These are phyloP conservation scores for Brachionichthys hirsutus DNA, from an alignment of 2,113 vertebrate genomes.

Conservation along the genomic window DNA sequence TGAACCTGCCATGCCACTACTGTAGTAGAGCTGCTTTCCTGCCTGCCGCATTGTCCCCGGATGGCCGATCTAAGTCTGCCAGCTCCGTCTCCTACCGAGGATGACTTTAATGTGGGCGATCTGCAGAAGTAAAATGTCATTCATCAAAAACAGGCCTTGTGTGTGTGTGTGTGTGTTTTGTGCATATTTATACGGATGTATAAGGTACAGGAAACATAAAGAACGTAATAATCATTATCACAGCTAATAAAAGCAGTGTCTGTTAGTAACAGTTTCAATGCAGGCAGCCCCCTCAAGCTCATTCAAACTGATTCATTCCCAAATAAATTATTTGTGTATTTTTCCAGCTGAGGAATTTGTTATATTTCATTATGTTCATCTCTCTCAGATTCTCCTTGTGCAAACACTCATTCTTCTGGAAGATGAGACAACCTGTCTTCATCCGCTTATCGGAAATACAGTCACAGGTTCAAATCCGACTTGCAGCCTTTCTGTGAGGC, in stretches of 20 bases:
- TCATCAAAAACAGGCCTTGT: conserved; percentile 34
- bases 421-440: no score
- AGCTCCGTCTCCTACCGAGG: conserved; percentile 53
- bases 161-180: conserved; percentile 9
- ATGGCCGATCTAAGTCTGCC: conserved; percentile 54
- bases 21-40: conserved; percentile 65
- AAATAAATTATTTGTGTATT: no score
- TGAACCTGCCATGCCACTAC: conserved; percentile 73
- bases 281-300: not conserved
- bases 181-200: conserved; percentile 13
- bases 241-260: conserved; percentile 3
- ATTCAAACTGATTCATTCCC: conserved; percentile 5
- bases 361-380: no score
- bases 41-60: conserved; percentile 74
- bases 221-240: conserved; percentile 4
- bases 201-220: conserved; percentile 3
- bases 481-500: no score
- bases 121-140: conserved; percentile 38
- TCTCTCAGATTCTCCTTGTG: no score
- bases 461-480: no score
- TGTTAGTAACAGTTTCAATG: conserved; percentile 1
- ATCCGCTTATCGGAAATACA: no score
- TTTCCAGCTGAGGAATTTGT: no score
- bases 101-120: conserved; percentile 55
- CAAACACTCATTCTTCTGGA: no score